phyloP scores from a whole-genome alignment of 2,797 vertebrate species.

The Mastacembelus armatus region DNA sequence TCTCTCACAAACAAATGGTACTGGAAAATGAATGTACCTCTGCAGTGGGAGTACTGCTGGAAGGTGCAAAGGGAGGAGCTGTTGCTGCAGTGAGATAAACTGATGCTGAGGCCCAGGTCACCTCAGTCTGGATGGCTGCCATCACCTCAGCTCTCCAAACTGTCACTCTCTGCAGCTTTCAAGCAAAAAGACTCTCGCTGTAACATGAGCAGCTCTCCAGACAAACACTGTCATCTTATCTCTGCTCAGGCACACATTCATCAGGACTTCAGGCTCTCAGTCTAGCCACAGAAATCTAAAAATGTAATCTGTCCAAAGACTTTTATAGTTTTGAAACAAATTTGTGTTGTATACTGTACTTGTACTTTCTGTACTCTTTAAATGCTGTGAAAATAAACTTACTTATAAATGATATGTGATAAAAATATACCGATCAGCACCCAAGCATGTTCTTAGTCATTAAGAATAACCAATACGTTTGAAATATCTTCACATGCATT shows the following conservation, averaged over 20 bases:
- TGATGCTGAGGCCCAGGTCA: conserved; percentile 38
- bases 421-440: no score
- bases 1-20: no score
- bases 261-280: background rate
- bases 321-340: no score
- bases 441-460: no score
- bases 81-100: conserved; percentile 29
- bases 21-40: conserved; percentile 1
- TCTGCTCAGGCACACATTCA: background rate
- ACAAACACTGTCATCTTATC: conserved; percentile 12
- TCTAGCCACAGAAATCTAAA: no score
- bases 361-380: no score
- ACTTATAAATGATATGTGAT: no score
- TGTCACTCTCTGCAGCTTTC: conserved; percentile 20
- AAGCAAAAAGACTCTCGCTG: conserved; percentile 26
- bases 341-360: no score
- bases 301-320: no score
- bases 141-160: conserved; percentile 23
- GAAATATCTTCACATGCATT: no score
- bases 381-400: no score
- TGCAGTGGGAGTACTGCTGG: background rate
- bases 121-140: conserved; percentile 35
- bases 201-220: conserved; percentile 30
- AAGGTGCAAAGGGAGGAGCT: background rate
- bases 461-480: no score